These are phyloP conservation scores for Corapipo altera DNA, from an alignment of 2,113 vertebrate species.

Conservation along the genomic window DNA sequence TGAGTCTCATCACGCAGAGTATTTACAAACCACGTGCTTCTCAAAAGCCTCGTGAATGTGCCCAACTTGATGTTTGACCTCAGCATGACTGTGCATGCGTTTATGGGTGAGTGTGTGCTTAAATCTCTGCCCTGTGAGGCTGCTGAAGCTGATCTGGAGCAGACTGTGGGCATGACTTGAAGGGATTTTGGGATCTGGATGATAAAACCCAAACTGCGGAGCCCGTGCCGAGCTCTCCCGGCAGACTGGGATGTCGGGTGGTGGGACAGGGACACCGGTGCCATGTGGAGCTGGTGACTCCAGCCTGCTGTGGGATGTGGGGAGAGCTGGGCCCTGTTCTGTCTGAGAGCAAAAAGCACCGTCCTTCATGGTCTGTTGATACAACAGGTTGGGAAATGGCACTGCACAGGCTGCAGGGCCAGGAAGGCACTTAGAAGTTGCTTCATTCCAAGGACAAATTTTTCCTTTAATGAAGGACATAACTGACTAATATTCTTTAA, in stretches of 20 bases:
- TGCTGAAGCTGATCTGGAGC: neutral
- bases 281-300: neutral
- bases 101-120: neutral
- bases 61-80: neutral
- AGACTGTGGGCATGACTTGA: neutral
- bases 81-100: neutral
- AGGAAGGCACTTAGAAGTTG: neutral
- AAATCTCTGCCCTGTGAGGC: neutral
- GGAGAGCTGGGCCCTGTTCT: neutral
- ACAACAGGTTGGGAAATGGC: neutral
- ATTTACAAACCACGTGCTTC: neutral
- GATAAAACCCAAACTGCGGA: neutral
- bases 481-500: neutral
- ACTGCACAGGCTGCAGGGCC: neutral
- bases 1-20: neutral
- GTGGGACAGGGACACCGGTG: neutral
- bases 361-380: rapidly evolving
- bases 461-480: neutral
- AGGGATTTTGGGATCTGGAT: neutral
- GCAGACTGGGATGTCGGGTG: neutral
- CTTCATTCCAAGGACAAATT: neutral
- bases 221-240: neutral
- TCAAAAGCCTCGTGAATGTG: neutral
- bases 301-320: rapidly evolving
- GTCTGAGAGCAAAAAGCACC: neutral